Base-by-base conservation (phyloP, 2,113 vertebrate species). In the Rhombomys opimus region DNA sequence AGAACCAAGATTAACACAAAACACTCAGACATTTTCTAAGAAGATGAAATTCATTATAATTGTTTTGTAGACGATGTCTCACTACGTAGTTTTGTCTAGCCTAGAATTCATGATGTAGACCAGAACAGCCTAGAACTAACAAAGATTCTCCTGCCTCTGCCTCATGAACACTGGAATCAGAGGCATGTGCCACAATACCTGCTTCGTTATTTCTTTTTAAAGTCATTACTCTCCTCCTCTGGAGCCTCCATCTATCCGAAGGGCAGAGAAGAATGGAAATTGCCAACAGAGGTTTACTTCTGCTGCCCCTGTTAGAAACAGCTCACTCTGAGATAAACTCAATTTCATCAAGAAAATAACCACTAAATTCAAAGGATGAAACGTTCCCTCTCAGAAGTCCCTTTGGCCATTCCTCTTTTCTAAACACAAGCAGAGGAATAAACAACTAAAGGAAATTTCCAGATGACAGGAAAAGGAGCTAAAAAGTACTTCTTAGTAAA, bases 201-300 rank as follows among this genome's bases (percentile, higher is more conserved):
- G 41, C 17, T 7, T 67, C 15, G 12, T 67, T 76, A 0, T 0
- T 20, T 38, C 0, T 6, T 6, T 4, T 61, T 81, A 12, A 9
- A 22, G 23, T 50, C 25, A 4, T 30, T 12, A 2, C 54, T 75
- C 54, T 30, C 20, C 61, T 8, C 17, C 27, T 22, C 52, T 59
- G n/a, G 32, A 72, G n/a, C 14, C 52, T 18, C 17, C 9, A 1
- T 38, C 27, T 23, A 41, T 63, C 35, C 70, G 67, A 7, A 25
- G 20, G 73, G 35, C 32, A 32, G 15, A 82, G 61, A 46, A 91
- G 59, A 94, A 8, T 23, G 27, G 89, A 94, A 52, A 50, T 25
- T 35, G 30, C 23, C 30, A 87, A 27, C 5, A 2, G 38, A 52
- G 10, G 41, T 46, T 50, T 50, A 13, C 5, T 22, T 35, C 20